Conservation (phyloP, 2,113 vertebrate species). For the Heterotilapia buettikoferi region DNA sequence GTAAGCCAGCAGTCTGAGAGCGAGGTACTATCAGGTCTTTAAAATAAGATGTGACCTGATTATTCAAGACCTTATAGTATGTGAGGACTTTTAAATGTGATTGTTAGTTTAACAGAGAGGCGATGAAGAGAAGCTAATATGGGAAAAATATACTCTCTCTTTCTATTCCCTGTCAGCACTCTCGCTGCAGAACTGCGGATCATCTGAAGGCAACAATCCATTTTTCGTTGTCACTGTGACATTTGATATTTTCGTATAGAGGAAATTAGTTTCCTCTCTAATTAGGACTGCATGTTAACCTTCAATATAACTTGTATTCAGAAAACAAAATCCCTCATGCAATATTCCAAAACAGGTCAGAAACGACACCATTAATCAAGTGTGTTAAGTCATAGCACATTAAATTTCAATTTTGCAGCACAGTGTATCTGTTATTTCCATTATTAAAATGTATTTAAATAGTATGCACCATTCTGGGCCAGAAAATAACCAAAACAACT, state of each 20-base stretch:
- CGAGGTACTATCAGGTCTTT: neutral
- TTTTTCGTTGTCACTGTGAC: neutral
- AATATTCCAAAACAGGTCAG: neutral
- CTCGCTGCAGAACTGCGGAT: neutral
- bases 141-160: neutral
- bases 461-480: neutral
- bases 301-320: neutral
- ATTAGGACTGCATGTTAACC: neutral
- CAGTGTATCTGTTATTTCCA: neutral
- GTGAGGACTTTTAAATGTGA: neutral
- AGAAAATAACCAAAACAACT: neutral
- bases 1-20: neutral
- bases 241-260: neutral
- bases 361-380: neutral
- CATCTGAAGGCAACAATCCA: neutral
- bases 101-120: neutral
- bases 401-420: neutral
- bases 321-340: neutral
- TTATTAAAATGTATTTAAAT: neutral
- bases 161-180: neutral
- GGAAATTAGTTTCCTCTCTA: neutral
- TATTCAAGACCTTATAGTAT: neutral
- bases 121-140: neutral
- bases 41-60: neutral
- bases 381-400: neutral